These are phyloP conservation scores for Telmatochromis sp. DNA, from an alignment of 2,113 vertebrate genomes.

Conservation along the genomic window DNA sequence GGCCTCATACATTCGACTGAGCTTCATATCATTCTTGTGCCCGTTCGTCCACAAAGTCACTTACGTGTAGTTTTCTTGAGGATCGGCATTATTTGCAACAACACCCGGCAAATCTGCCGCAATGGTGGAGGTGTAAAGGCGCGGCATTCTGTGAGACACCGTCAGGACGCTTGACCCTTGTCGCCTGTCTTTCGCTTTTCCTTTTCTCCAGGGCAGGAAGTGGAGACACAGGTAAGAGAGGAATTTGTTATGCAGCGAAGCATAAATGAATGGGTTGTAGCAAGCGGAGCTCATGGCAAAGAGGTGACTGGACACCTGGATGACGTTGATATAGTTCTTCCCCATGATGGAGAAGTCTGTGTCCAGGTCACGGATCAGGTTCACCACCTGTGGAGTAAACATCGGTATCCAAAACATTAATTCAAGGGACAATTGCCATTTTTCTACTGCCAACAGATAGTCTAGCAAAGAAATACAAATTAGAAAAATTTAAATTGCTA, in stretches of 20 bases:
- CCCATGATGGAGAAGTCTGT: conserved; percentile 65
- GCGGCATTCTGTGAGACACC: conserved; percentile 8
- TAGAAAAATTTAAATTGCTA: not conserved
- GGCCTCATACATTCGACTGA: not conserved
- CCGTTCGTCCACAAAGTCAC: not conserved
- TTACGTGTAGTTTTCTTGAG: conserved; percentile 11
- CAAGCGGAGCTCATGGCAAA: conserved; percentile 73
- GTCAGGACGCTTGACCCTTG: conserved; percentile 30
- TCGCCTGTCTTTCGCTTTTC: not conserved
- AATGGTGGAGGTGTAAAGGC: not conserved
- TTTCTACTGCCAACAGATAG: not conserved
- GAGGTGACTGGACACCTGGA: conserved; percentile 71
- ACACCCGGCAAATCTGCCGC: conserved; percentile 3
- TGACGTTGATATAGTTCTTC: conserved; percentile 69
- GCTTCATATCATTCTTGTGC: not conserved
- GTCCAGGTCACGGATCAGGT: conserved; percentile 70
- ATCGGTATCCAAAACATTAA: not conserved
- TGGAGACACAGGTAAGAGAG: conserved; percentile 44
- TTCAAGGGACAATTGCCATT: too few relatives aligned
- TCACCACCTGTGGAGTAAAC: conserved; percentile 55
- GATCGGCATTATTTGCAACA: not conserved
- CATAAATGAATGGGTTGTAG: conserved; percentile 77
- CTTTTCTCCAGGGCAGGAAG: not conserved
- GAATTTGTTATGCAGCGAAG: conserved; percentile 68
- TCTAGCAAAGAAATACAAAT: not conserved